Percentiles rank a stretch among this genome's conserved stretches.
phyloP scores from a whole-genome alignment of 2,797 vertebrate species.

The Syndactyla subalaris region DNA sequence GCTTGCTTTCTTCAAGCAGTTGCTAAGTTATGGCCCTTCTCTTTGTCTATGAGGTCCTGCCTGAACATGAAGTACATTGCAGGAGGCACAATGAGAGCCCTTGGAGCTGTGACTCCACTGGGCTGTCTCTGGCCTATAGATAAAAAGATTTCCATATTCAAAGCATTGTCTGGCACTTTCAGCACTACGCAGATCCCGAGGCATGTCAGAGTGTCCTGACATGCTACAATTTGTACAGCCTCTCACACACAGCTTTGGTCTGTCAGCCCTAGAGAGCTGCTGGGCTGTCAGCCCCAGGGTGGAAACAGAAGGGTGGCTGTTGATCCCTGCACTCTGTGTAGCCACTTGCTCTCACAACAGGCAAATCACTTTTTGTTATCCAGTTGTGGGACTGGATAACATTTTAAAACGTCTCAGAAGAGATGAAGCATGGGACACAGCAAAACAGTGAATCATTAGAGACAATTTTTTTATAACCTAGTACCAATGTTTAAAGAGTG shows the following conservation, averaged over 20 bases:
- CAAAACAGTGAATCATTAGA: neutral
- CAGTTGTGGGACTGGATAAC: neutral
- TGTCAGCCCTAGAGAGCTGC: neutral
- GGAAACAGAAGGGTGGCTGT: constrained; percentile 10
- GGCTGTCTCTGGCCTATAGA: neutral
- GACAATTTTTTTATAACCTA: neutral
- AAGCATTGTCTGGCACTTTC: neutral
- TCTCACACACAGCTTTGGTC: neutral
- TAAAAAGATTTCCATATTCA: neutral
- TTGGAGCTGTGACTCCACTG: neutral
- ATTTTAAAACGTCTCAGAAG: neutral
- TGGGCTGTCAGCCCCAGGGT: neutral
- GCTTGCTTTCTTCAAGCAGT: neutral
- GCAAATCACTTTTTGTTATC: neutral
- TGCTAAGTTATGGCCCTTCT: neutral
- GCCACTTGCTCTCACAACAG: neutral
- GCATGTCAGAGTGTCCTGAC: constrained; percentile 34
- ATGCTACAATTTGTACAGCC: neutral
- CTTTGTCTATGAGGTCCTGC: neutral
- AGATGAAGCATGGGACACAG: neutral
- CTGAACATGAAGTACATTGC: neutral
- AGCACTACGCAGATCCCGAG: neutral
- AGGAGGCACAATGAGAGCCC: neutral
- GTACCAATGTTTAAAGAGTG: neutral
- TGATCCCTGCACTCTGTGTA: neutral